Conservation (phyloP, 1,140 invertebrate species). For the Magallana angulata region DNA sequence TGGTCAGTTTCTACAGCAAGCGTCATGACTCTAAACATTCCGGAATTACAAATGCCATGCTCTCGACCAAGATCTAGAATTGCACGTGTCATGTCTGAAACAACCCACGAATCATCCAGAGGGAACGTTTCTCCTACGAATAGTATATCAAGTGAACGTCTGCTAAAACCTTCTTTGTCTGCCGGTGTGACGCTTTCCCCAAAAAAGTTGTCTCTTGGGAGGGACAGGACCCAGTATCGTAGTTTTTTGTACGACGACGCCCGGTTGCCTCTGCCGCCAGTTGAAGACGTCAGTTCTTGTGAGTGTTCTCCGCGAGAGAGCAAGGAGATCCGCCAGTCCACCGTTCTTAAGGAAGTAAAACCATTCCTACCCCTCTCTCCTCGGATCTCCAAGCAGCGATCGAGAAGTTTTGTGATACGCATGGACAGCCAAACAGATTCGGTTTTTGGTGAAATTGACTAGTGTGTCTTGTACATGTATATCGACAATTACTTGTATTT, state of each 20-base stretch:
- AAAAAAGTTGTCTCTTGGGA: not conserved
- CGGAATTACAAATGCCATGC: constrained; percentile 38
- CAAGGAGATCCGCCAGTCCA: constrained; percentile 5
- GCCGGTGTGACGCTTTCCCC: not conserved
- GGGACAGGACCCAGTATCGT: not conserved
- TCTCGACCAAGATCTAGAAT: constrained; percentile 27
- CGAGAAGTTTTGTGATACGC: constrained; percentile 2
- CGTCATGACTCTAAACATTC: constrained; percentile 35
- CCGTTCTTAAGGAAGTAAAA: not conserved
- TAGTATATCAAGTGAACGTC: constrained; percentile 13
- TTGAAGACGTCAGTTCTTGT: not conserved
- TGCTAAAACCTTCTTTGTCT: constrained; percentile 28
- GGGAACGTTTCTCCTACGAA: constrained; percentile 17
- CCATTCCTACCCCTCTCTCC: constrained; percentile 23
- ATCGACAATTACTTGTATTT: too few relatives aligned
- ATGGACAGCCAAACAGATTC: constrained; percentile 19
- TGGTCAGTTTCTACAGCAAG: constrained; percentile 38
- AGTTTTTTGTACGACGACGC: not conserved
- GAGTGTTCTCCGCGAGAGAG: constrained; percentile 12
- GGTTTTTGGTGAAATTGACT: constrained; percentile 1
- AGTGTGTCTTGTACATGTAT: not conserved
- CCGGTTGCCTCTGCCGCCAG: not conserved
- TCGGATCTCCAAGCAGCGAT: not conserved
- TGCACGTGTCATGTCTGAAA: constrained; percentile 21
- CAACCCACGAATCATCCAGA: constrained; percentile 3